These are phyloP conservation scores for Catajapyx aquilonaris DNA, from an alignment of 1,140 invertebrate species.

Conservation along the genomic window DNA sequence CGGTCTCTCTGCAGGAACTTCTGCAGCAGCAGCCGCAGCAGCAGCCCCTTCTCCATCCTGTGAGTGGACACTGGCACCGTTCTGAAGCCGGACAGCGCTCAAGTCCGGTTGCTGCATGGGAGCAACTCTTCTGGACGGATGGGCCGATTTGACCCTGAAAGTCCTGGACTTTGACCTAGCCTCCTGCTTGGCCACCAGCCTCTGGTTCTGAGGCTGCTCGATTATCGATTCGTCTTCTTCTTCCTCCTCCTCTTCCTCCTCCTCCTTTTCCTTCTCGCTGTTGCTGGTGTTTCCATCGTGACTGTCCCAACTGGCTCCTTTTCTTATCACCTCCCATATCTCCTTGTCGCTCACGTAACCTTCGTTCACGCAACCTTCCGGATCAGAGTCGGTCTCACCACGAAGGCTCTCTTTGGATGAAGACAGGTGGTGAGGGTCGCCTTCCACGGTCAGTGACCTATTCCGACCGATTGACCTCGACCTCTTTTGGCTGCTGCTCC, in stretches of 20 bases:
- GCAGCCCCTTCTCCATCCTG: no score
- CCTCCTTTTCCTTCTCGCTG: neutral
- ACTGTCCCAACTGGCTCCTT: neutral
- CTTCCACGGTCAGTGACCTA: neutral
- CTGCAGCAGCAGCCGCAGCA: no score
- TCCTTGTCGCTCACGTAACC: neutral
- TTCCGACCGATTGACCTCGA: no score
- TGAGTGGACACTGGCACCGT: no score
- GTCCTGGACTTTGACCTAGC: neutral
- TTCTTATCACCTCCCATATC: neutral
- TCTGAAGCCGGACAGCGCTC: no score
- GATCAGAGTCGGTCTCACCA: slow-evolving; percentile 5
- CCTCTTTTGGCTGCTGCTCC: no score
- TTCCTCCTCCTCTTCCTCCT: neutral
- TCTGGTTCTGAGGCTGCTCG: neutral
- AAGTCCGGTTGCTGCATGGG: no score
- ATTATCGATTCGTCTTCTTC: neutral
- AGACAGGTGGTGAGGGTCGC: slow-evolving; percentile 7
- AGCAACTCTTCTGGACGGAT: neutral
- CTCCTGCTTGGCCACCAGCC: neutral
- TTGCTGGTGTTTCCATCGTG: neutral
- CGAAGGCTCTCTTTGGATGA: slow-evolving; percentile 1
- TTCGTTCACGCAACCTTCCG: slow-evolving; percentile 3
- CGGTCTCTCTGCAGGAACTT: no score
- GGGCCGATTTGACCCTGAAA: neutral